Conservation (phyloP, 2,797 vertebrate genomes). For the Peromyscus attwateri region DNA sequence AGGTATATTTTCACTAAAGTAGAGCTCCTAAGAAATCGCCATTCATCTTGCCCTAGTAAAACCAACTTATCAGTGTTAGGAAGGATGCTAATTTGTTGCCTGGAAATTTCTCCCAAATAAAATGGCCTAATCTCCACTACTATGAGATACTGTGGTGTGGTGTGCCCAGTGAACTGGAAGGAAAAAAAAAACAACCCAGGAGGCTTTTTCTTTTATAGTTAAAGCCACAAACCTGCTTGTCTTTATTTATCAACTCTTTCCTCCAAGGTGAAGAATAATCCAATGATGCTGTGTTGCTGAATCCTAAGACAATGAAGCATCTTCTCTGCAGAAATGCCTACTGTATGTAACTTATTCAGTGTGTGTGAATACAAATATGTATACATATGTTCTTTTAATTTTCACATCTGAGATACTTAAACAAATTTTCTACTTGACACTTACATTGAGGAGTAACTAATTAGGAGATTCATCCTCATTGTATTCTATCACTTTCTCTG, state of each 20-base stretch:
- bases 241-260: neutral
- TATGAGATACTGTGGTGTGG: neutral
- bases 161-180: neutral
- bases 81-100: slow-evolving; percentile 19
- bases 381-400: neutral
- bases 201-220: neutral
- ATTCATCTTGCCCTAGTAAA: slow-evolving; percentile 57
- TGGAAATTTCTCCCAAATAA: neutral
- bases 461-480: neutral
- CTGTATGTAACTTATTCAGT: neutral
- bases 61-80: neutral
- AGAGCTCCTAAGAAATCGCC: neutral
- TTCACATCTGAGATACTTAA: neutral
- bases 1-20: neutral
- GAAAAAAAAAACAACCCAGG: neutral
- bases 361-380: neutral
- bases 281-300: neutral
- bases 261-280: neutral
- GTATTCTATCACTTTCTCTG: neutral
- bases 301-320: neutral
- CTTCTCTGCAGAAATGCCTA: neutral
- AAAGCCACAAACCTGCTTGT: neutral
- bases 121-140: neutral
- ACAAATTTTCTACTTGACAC: neutral
- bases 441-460: neutral